Evolutionary conservation across 2,113 vertebrate genomes (phyloP).

Genomic region (Sander vitreus): DNA sequence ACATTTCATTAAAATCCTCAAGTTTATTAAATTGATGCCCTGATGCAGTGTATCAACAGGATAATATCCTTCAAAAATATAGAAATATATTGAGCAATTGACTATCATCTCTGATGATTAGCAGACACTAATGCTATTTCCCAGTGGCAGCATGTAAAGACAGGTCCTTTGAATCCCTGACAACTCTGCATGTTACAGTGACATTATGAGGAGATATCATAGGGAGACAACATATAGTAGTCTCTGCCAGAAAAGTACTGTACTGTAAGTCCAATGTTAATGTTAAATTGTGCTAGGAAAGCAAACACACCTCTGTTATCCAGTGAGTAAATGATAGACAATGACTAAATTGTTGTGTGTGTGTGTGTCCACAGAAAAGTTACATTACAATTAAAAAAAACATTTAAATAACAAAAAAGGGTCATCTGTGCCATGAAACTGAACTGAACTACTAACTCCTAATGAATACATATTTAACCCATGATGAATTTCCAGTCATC

Average conservation of each 20-base stretch:
- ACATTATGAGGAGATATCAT: background rate
- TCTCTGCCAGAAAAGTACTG: background rate
- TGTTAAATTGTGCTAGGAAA: background rate
- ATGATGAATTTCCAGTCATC: background rate
- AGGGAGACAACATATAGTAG: background rate
- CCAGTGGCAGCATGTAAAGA: background rate
- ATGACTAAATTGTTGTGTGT: background rate
- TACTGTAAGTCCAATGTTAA: background rate
- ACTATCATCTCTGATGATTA: background rate
- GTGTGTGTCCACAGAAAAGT: constrained; percentile 9
- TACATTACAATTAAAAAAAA: constrained; percentile 12
- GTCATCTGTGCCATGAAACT: background rate
- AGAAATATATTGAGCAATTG: background rate
- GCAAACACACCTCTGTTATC: background rate
- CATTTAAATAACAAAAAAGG: background rate
- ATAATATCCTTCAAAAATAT: background rate
- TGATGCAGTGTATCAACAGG: background rate
- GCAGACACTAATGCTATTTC: background rate
- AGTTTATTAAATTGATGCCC: constrained; percentile 11
- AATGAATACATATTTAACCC: background rate
- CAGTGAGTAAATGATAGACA: too few relatives aligned
- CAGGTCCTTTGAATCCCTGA: background rate
- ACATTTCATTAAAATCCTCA: constrained; percentile 12
- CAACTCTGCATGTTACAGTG: background rate
- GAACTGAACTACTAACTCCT: background rate